These are phyloP conservation scores for Myotis myotis DNA, from an alignment of 2,797 vertebrate species.

Conservation along the genomic window DNA sequence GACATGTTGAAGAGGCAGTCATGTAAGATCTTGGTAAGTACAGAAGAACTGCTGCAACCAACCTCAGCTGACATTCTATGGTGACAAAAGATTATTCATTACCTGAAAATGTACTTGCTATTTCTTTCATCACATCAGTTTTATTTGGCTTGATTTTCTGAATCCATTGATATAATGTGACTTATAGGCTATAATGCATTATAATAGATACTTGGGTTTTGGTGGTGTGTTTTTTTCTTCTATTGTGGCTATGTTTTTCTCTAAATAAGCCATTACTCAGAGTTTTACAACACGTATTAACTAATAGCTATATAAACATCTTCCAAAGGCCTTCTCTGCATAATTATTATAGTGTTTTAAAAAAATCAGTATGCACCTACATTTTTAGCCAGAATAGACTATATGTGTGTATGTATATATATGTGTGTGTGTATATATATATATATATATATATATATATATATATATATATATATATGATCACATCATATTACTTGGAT, in stretches of 20 bases:
- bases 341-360: not conserved
- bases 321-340: not conserved
- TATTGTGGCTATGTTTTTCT: not conserved
- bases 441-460: not conserved
- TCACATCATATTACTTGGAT: not conserved
- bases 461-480: not conserved
- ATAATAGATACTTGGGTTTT: not conserved
- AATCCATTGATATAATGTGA: not conserved
- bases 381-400: not conserved
- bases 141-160: conserved; percentile 19
- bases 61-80: not conserved
- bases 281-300: not conserved
- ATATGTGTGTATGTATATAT: not conserved
- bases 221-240: not conserved
- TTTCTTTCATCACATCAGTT: not conserved
- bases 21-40: not conserved
- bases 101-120: not conserved
- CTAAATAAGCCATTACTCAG: not conserved
- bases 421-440: no score
- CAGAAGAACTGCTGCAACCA: not conserved
- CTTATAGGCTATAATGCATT: not conserved
- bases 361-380: not conserved
- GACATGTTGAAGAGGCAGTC: not conserved
- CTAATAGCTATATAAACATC: not conserved
- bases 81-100: not conserved